A percentile compares a stretch with the other conserved stretches of the same genome.
phyloP scores from a whole-genome alignment of 2,797 vertebrate genomes.

The Propithecus perrieri region DNA sequence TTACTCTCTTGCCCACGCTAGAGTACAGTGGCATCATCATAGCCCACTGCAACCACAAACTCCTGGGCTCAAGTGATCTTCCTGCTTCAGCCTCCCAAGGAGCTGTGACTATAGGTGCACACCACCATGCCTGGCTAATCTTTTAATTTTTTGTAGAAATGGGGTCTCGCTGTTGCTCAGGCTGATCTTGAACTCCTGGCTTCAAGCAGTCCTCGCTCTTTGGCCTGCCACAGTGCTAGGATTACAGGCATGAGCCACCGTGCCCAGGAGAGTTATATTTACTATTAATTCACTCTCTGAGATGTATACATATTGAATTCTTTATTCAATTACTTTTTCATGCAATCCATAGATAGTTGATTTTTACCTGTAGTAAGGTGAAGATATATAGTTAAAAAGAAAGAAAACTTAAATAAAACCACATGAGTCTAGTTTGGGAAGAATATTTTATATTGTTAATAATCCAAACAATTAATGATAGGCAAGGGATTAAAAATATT shows the following conservation, averaged over 20 bases:
- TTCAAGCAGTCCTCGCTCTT: background rate
- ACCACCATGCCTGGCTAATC: background rate
- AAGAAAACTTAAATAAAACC: background rate
- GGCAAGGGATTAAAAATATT: background rate
- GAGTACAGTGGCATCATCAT: background rate
- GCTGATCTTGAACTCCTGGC: background rate
- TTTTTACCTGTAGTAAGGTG: background rate
- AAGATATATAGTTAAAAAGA: background rate
- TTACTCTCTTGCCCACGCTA: background rate
- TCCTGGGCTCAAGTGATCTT: background rate
- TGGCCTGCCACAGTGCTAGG: background rate
- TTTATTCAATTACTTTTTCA: background rate
- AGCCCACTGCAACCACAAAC: background rate
- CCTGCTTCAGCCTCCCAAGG: background rate
- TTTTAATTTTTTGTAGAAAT: background rate
- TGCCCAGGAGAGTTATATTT: background rate
- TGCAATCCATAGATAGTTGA: background rate
- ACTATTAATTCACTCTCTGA: background rate
- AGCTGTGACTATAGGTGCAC: background rate
- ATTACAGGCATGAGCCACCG: background rate
- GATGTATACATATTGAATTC: background rate
- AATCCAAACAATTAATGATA: background rate
- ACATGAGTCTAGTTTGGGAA: background rate
- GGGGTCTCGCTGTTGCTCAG: background rate
- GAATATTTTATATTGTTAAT: conserved; percentile 16